Evolutionary conservation across 1,140 invertebrate species (phyloP).

Genomic region (Helicoverpa zea): DNA sequence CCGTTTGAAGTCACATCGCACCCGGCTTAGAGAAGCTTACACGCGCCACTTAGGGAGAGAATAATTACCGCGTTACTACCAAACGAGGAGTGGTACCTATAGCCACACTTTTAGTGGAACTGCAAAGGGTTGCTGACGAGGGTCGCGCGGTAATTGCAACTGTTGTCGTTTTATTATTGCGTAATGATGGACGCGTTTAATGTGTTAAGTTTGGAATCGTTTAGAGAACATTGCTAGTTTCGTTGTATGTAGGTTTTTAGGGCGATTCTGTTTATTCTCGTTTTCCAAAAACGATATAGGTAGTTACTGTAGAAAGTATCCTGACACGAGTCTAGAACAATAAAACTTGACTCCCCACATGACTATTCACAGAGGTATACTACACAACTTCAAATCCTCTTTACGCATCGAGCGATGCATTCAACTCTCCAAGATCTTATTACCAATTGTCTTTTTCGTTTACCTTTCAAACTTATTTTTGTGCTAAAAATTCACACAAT

Average conservation of each 20-base stretch:
- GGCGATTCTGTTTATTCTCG: no score
- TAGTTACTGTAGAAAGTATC: no score
- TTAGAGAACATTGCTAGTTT: background rate
- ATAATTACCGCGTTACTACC: constrained; percentile 30
- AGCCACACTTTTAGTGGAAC: constrained; percentile 6
- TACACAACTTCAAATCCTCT: no score
- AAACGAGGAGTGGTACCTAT: constrained; percentile 5
- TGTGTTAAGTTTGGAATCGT: constrained; percentile 8
- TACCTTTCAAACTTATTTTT: no score
- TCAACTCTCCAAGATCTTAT: no score
- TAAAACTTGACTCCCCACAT: no score
- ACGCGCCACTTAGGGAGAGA: constrained; percentile 30
- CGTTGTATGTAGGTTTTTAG: background rate
- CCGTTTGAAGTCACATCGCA: constrained; percentile 36
- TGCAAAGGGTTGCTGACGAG: constrained; percentile 36
- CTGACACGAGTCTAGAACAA: no score
- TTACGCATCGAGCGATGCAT: no score
- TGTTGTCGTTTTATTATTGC: constrained; percentile 34
- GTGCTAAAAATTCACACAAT: no score
- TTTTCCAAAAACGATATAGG: no score
- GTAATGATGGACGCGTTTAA: constrained; percentile 15
- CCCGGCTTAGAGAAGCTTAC: constrained; percentile 36
- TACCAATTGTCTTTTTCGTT: no score
- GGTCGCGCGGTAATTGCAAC: constrained; percentile 26
- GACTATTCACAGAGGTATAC: no score